Conservation (phyloP, 2,113 vertebrate species). For the Podarcis muralis region DNA sequence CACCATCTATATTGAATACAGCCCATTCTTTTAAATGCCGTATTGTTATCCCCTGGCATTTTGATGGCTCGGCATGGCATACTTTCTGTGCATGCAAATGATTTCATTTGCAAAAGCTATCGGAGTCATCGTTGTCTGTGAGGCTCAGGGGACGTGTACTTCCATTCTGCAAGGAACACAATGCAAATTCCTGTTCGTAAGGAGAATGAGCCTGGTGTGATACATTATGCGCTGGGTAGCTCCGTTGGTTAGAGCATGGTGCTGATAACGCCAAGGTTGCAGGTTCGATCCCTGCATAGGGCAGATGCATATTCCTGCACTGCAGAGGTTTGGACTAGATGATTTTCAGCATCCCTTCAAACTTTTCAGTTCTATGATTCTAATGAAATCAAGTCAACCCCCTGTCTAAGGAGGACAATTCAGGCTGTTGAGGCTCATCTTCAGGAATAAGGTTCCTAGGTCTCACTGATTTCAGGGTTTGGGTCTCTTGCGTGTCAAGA, state of each 20-base stretch:
- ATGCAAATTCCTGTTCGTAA: neutral
- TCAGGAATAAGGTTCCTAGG: neutral
- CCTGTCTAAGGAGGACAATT: neutral
- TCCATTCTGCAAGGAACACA: slow-evolving; percentile 3
- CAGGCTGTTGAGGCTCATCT: neutral
- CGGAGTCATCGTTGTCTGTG: neutral
- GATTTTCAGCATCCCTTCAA: too few relatives aligned
- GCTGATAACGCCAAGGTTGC: too few relatives aligned
- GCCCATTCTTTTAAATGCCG: neutral
- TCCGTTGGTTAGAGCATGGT: too few relatives aligned
- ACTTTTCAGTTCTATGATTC: too few relatives aligned
- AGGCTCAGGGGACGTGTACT: neutral
- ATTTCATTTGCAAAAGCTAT: slow-evolving; percentile 5
- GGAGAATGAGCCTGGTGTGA: neutral
- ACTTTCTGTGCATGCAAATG: neutral
- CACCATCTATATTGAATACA: neutral
- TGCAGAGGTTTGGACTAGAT: too few relatives aligned
- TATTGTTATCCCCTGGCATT: neutral
- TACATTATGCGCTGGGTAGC: neutral
- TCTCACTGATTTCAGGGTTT: neutral
- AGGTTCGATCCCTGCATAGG: too few relatives aligned
- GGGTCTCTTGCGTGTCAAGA: neutral
- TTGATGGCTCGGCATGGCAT: neutral
- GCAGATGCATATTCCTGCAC: too few relatives aligned
- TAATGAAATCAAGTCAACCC: neutral